Conservation (phyloP, 1,140 invertebrate genomes). For the Patella vulgata region DNA sequence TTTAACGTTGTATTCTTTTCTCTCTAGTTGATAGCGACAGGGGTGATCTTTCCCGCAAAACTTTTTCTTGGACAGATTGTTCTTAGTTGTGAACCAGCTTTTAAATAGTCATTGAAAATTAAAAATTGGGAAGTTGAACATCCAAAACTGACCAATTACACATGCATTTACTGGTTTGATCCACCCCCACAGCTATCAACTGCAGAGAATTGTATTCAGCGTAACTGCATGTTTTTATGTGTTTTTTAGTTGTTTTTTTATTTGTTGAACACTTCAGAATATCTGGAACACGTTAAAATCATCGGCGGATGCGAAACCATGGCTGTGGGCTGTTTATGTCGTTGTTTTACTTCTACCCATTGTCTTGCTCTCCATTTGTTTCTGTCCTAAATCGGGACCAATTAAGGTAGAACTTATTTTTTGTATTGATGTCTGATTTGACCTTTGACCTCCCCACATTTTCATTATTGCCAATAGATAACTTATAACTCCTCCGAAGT, state of each 20-base stretch:
- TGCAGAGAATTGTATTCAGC: no score
- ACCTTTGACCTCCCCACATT: background rate
- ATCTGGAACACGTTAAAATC: slow-evolving; percentile 40
- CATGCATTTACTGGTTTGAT: no score
- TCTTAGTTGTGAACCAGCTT: no score
- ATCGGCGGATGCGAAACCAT: slow-evolving; percentile 86
- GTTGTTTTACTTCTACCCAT: slow-evolving; percentile 80
- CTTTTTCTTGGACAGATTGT: no score
- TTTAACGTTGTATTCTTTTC: no score
- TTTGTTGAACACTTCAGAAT: slow-evolving; percentile 28
- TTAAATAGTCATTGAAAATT: no score
- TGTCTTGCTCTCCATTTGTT: slow-evolving; percentile 76
- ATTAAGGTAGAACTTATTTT: slow-evolving; percentile 43
- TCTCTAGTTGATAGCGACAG: no score
- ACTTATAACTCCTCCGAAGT: background rate
- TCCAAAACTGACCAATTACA: no score
- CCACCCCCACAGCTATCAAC: no score
- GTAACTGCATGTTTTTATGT: no score
- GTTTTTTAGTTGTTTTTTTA: slow-evolving; percentile 10
- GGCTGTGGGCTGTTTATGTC: slow-evolving; percentile 87
- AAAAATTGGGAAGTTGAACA: no score
- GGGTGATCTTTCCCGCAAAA: no score
- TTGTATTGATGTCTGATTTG: background rate
- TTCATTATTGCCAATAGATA: background rate
- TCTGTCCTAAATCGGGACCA: slow-evolving; percentile 51